Conservation (phyloP, 1,140 invertebrate genomes). For the Goniozus legneri region DNA sequence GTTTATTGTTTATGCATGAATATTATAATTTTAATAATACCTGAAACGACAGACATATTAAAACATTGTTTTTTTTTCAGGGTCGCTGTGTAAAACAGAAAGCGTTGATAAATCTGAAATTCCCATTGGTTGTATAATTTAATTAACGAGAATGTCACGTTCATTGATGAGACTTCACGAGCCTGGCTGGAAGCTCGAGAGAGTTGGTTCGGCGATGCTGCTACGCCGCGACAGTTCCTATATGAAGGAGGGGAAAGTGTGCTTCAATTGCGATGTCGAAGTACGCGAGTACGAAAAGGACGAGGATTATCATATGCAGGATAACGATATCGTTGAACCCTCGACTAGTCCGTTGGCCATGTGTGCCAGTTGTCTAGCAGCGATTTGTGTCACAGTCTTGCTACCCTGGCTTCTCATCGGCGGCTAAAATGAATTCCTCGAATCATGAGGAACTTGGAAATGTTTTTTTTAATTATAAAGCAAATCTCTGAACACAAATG, state of each 20-base stretch:
- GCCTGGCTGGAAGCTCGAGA: slow-evolving; percentile 54
- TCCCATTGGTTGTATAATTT: too few relatives aligned
- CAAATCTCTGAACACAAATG: too few relatives aligned
- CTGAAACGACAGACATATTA: too few relatives aligned
- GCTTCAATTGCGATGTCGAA: slow-evolving; percentile 54
- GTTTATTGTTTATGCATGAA: too few relatives aligned
- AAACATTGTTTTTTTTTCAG: too few relatives aligned
- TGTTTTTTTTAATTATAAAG: too few relatives aligned
- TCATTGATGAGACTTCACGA: slow-evolving; percentile 47
- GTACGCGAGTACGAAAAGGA: slow-evolving; percentile 50
- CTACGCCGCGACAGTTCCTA: slow-evolving; percentile 44
- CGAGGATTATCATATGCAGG: slow-evolving; percentile 39
- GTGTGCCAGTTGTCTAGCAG: slow-evolving; percentile 49
- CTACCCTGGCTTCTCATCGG: slow-evolving; percentile 51
- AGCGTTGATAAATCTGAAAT: too few relatives aligned
- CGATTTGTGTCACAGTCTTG: slow-evolving; percentile 48
- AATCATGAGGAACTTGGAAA: too few relatives aligned
- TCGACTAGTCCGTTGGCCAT: slow-evolving; percentile 45
- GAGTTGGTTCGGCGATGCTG: slow-evolving; percentile 48
- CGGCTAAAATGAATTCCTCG: slow-evolving; percentile 29
- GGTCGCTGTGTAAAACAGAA: too few relatives aligned
- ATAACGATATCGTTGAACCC: slow-evolving; percentile 13
- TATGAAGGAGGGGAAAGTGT: slow-evolving; percentile 37
- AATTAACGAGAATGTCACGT: too few relatives aligned
- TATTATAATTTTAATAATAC: too few relatives aligned